These are phyloP conservation scores for Cybosia mesomella DNA, from an alignment of 2,888 invertebrate species.

Conservation along the genomic window DNA sequence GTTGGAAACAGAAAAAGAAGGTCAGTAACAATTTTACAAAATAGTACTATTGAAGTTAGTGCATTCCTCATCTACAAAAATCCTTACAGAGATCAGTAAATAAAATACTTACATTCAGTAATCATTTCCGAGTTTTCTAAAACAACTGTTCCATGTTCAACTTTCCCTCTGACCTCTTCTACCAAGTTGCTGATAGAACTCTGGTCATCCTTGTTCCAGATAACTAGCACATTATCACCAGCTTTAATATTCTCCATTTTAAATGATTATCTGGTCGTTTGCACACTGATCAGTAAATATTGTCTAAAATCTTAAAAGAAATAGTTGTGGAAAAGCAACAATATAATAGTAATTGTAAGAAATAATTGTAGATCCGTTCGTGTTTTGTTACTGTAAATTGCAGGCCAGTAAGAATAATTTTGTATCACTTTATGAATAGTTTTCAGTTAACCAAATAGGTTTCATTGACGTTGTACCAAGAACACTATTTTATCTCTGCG, in stretches of 20 bases:
- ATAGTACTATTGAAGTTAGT: neutral
- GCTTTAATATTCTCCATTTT: conserved; percentile 70
- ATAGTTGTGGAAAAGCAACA: neutral
- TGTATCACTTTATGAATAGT: neutral
- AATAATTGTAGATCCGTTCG: conserved; percentile 10
- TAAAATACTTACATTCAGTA: conserved; percentile 83
- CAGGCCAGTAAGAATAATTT: conserved; percentile 11
- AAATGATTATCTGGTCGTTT: neutral
- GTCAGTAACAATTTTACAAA: neutral
- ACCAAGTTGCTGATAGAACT: conserved; percentile 84
- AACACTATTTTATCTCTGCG: neutral
- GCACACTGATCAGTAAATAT: conserved; percentile 12
- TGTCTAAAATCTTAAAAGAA: conserved; percentile 7
- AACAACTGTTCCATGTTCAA: conserved; percentile 81
- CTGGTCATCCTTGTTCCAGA: conserved; percentile 85
- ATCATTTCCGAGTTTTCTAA: conserved; percentile 88
- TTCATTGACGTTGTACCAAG: neutral
- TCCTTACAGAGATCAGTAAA: neutral
- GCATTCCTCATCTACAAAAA: too few relatives aligned
- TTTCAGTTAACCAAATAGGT: neutral
- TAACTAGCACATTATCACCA: conserved; percentile 83
- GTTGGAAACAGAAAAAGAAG: neutral
- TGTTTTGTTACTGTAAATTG: conserved; percentile 11
- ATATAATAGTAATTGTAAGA: neutral
- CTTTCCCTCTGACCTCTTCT: conserved; percentile 79